phyloP scores from a whole-genome alignment of 2,113 vertebrate species.

The Tachuris rubrigastra region DNA sequence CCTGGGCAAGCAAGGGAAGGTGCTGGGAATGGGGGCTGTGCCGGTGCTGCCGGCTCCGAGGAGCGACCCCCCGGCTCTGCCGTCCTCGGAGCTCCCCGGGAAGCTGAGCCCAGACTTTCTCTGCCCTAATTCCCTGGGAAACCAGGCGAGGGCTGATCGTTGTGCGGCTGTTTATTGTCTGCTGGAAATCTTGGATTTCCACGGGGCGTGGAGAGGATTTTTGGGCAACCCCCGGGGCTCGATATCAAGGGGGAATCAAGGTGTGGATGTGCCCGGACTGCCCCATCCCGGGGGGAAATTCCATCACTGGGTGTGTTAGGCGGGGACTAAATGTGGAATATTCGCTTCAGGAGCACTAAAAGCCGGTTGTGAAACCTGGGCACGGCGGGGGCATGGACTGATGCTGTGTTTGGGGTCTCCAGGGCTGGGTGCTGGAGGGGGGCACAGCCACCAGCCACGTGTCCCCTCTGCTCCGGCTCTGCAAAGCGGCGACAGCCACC shows the following conservation, averaged over 20 bases:
- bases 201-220: fast-evolving
- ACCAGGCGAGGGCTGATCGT: neutral
- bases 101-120: neutral
- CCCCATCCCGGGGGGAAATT: fast-evolving
- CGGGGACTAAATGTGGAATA: fast-evolving
- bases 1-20: neutral
- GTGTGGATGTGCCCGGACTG: fast-evolving
- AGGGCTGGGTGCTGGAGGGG: fast-evolving
- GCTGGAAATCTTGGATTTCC: neutral
- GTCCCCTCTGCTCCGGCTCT: neutral
- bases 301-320: fast-evolving
- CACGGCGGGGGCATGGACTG: fast-evolving
- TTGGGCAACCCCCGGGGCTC: fast-evolving
- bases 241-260: fast-evolving
- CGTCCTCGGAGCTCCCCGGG: neutral
- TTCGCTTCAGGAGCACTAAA: neutral
- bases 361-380: fast-evolving
- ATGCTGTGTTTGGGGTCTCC: neutral
- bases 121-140: neutral
- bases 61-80: fast-evolving
- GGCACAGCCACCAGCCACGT: fast-evolving
- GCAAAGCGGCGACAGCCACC: fast-evolving
- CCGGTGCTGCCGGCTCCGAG: fast-evolving
- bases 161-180: neutral
- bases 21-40: neutral